Evolutionary conservation across 2,113 vertebrate species (phyloP).

Genomic region (Vimba vimba): DNA sequence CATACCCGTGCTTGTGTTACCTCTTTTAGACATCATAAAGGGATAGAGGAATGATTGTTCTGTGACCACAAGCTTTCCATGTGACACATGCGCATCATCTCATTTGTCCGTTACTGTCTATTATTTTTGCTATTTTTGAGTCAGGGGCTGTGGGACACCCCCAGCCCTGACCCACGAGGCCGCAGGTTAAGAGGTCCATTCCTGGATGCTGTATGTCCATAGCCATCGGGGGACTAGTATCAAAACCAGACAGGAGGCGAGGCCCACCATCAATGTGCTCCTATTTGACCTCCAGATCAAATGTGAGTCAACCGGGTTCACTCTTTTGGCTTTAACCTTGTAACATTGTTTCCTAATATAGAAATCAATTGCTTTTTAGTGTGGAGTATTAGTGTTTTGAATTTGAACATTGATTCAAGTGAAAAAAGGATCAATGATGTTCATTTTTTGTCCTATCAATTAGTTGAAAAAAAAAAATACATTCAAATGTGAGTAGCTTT

Average conservation of each 20-base stretch:
- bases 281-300: slow-evolving; percentile 28
- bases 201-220: slow-evolving; percentile 18
- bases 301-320: slow-evolving; percentile 28
- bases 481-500: not conserved
- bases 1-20: slow-evolving; percentile 45
- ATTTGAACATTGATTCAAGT: not conserved
- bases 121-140: slow-evolving; percentile 5
- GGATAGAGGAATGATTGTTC: slow-evolving; percentile 40
- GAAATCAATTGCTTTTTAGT: not conserved
- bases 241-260: slow-evolving; percentile 6
- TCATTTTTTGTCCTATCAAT: not conserved
- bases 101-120: slow-evolving; percentile 4
- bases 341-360: slow-evolving; percentile 1
- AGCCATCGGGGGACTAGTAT: not conserved
- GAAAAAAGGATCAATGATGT: not conserved
- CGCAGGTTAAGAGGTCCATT: slow-evolving; percentile 3
- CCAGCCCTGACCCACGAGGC: slow-evolving; percentile 3
- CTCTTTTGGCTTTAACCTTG: slow-evolving; percentile 5
- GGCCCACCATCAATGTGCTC: slow-evolving; percentile 13
- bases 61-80: slow-evolving; percentile 28
- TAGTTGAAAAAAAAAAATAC: not conserved
- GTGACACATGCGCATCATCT: slow-evolving; percentile 17
- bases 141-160: slow-evolving; percentile 6
- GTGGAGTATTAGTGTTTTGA: not conserved
- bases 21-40: slow-evolving; percentile 50